Base-by-base conservation (phyloP, 2,797 vertebrate genomes). In the Chiloscyllium punctatum region DNA sequence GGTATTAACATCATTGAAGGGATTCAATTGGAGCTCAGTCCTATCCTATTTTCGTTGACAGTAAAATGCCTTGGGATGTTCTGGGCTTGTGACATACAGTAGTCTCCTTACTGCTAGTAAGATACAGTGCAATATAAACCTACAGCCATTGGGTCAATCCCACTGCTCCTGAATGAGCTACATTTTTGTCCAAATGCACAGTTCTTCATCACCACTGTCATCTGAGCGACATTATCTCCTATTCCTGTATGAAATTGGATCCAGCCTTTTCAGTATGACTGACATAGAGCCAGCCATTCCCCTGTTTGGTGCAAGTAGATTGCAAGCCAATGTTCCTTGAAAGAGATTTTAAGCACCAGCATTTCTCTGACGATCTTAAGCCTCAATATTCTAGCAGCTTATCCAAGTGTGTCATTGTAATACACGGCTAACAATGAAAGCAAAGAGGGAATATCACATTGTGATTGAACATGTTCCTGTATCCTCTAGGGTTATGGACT, bases 321-420 rank as follows among this genome's bases (percentile, higher is more conserved):
- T 90, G 87, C 13, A 62, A 90, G 30, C 33, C 87, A 90, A 90
- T 90, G 87, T 90, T 90, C 87, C 87, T 33, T 90, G 48, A 90
- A 90, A 90, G 87, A 88, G 3, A 88, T 53, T 88, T 88, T 51
- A 51, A 88, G 16, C 87, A 53, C 25, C 25, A 62, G 51, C 27
- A 62, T 88, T 53, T 57, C 62, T 42, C 79, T 82, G 79, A 42
- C 23, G 79, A 82, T 42, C 21, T 42, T 5, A 16, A 18, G 37
- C n/a, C 79, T 42, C 79, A 82, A 82, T 82, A 82, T 82, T 82
- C 82, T 82, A 82, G 21, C 37, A 82, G 79, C 15, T n/a, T 37
- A 82, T 16, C 79, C 79, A 82, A 21, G n/a, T 82, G 79, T 23
- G 21, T 21, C n/a, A 82, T 82, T 42, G n/a, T n/a, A n/a, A n/a